A percentile compares a stretch with the other conserved stretches of the same genome.
Evolutionary conservation across 2,797 vertebrate species (phyloP).

Genomic region (Spinibarbus caldwelli): DNA sequence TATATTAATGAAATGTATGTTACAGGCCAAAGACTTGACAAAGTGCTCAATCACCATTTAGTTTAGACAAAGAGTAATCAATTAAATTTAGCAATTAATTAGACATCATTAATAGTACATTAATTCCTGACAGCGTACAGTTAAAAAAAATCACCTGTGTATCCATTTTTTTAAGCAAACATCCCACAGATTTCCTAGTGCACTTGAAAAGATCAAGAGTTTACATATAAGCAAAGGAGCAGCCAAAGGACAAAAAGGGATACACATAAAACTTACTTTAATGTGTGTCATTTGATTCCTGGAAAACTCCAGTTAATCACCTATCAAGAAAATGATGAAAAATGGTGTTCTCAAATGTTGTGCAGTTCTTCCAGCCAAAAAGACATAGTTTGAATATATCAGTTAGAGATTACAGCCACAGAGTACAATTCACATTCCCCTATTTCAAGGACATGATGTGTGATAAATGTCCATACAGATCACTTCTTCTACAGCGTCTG

Average conservation of each 20-base stretch:
- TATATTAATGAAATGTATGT: constrained; percentile 41
- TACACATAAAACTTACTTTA: constrained; percentile 32
- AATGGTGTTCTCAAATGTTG: constrained; percentile 48
- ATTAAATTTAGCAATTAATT: constrained; percentile 34
- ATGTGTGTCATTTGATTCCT: constrained; percentile 42
- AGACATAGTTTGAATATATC: constrained; percentile 50
- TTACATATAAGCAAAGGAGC: constrained; percentile 36
- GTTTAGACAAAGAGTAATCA: constrained; percentile 15
- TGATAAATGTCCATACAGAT: constrained; percentile 31
- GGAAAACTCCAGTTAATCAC: constrained; percentile 56
- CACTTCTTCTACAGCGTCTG: constrained; percentile 20
- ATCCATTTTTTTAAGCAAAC: constrained; percentile 6
- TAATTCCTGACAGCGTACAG: constrained; percentile 16
- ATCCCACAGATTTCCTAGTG: constrained; percentile 7
- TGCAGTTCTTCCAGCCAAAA: constrained; percentile 50
- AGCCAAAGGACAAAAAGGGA: constrained; percentile 46
- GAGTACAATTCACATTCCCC: constrained; percentile 52
- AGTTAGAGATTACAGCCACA: constrained; percentile 48
- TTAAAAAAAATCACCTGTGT: constrained; percentile 30
- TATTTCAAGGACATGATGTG: constrained; percentile 45
- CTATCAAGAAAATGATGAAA: constrained; percentile 47
- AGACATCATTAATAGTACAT: constrained; percentile 44
- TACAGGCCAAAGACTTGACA: constrained; percentile 29
- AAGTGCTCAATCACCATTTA: constrained; percentile 41
- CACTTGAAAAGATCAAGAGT: neutral